A percentile compares a stretch with the other conserved stretches of the same genome.
Evolutionary conservation across 1,140 invertebrate genomes (phyloP).

Genomic region (Pogonomyrmex californicus): DNA sequence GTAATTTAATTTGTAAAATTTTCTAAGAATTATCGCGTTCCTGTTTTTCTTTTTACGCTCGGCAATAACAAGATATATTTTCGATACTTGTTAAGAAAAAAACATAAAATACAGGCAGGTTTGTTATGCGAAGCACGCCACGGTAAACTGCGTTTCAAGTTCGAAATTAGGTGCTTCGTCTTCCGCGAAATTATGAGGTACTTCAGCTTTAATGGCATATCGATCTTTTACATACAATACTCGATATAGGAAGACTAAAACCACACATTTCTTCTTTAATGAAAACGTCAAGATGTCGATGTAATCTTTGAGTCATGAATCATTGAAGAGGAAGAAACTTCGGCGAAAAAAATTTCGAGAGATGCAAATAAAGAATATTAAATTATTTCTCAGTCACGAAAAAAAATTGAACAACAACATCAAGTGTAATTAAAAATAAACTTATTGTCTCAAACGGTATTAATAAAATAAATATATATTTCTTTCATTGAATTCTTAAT

Average conservation of each 20-base stretch:
- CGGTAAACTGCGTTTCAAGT: neutral
- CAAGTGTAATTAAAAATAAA: no score
- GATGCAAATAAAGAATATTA: neutral
- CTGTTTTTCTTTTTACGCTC: neutral
- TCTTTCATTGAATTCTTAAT: no score
- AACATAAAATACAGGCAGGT: no score
- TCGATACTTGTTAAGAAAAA: neutral
- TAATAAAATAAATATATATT: no score
- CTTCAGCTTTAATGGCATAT: constrained; percentile 17
- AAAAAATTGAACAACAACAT: no score
- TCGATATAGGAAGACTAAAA: neutral
- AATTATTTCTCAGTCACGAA: neutral
- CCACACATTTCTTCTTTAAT: neutral
- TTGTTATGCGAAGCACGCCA: neutral
- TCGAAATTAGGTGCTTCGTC: neutral
- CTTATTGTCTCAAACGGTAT: no score
- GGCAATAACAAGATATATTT: neutral
- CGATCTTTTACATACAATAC: neutral
- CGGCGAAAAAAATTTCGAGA: neutral
- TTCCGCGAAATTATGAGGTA: neutral
- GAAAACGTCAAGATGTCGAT: neutral
- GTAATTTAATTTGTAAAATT: neutral
- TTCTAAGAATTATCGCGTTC: neutral
- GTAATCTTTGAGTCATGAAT: neutral
- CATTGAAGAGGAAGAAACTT: neutral